A percentile compares a stretch with the other conserved stretches of the same genome.
Evolutionary conservation across 2,888 invertebrate species (phyloP).

Genomic region (Nephrocerus scutellatus): DNA sequence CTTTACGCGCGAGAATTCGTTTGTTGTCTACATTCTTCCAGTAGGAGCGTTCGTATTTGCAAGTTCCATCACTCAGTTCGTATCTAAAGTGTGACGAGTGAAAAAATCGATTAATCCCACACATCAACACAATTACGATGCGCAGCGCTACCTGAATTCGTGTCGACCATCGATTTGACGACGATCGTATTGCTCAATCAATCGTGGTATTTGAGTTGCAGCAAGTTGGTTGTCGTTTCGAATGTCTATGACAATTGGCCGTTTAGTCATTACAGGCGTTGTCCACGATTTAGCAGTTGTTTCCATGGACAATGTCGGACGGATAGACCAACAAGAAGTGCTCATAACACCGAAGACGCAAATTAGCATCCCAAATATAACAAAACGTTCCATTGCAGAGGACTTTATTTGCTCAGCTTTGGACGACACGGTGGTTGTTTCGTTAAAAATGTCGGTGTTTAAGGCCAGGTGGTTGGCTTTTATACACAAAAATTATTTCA

Average conservation of each 20-base stretch:
- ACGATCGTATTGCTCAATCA: slow-evolving; percentile 30
- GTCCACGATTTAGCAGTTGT: slow-evolving; percentile 9
- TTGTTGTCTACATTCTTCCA: slow-evolving; percentile 28
- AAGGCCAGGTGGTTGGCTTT: too few species aligned
- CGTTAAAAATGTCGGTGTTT: too few species aligned
- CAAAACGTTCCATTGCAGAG: slow-evolving; percentile 24
- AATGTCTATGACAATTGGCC: slow-evolving; percentile 14
- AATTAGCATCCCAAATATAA: slow-evolving; percentile 15
- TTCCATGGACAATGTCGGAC: slow-evolving; percentile 16
- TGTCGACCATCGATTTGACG: slow-evolving; percentile 30
- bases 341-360: slow-evolving; percentile 17
- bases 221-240: background rate
- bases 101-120: background rate
- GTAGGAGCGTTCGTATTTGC: slow-evolving; percentile 38
- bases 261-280: slow-evolving; percentile 11
- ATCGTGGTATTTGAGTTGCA: slow-evolving; percentile 13
- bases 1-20: slow-evolving; percentile 34
- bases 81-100: slow-evolving; percentile 25
- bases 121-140: background rate
- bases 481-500: too few species aligned
- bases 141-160: slow-evolving; percentile 27
- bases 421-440: too few species aligned
- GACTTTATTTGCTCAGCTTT: too few species aligned
- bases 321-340: slow-evolving; percentile 16
- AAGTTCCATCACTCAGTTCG: slow-evolving; percentile 35